Evolutionary conservation across 2,888 invertebrate species (phyloP), one percentile per base, ranked within the genome.

Genomic region (Chesias legatella): DNA sequence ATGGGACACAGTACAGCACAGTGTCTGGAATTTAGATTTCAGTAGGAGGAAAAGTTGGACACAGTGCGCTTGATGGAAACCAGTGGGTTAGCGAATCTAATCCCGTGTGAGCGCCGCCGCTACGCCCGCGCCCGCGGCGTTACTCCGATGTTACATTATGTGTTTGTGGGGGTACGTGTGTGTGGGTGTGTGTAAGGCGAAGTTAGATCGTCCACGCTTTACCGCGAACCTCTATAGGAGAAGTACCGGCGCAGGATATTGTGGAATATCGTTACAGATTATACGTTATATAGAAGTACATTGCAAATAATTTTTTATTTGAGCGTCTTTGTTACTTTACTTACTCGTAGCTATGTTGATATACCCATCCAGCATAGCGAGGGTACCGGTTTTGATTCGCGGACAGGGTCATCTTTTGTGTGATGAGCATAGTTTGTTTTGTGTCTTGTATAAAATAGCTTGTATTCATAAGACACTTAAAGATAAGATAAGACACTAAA

Each of bases 201-300:
- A 86, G 86, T 88, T 88, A 86, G 86, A 86, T 86, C 86, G 86
- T 82, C 85, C 85, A 84, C 85, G 84, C 85, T 88, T 85, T 86
- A 85, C 84, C 85, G 79, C 83, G 83, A 66, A 68, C 78, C 85
- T 83, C 81, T 77, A 86, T 85, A 85, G 84, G 74, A 83, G 78
- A 53, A 58, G 85, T 69, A 80, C 73, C 65, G 58, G 33, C 48
- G 41, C 53, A 65, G 56, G 72, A 10, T 10, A 25, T 28, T 30
- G 9, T 60, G 55, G 48, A 38, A 32, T 33, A n/a, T 47, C 39
- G 33, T 1, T 4, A 22, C 20, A 32, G 42, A 43, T 10, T 39
- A 10, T 43, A n/a, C n/a, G n/a, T 30, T 10, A 26, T 30, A 21
- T 13, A n/a, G n/a, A n/a, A n/a, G n/a, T n/a, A n/a, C n/a, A n/a